Evolutionary conservation across 2,797 vertebrate genomes (phyloP), one percentile per base, ranked within the genome.

Genomic region (Myripristis jacobus): DNA sequence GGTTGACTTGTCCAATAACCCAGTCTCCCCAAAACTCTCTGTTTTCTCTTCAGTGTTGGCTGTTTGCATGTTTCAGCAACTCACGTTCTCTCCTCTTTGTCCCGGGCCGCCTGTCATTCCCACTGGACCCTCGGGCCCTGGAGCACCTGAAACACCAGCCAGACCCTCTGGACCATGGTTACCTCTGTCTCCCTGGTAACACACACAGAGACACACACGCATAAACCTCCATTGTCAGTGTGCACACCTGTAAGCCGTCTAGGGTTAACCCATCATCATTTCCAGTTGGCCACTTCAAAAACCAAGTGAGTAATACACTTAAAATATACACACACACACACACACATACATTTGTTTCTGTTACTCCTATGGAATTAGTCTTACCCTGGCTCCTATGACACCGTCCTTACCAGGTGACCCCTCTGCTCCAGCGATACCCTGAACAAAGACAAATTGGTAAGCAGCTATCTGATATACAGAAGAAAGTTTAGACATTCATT

Each of bases 341-440:
- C 15, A 56, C 51, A 66, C 13, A 69, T 46, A 59, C 21, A 58
- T 44, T n/a, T 6, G 6, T n/a, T 7, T 27, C 13, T 16, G 11
- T 18, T 54, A 7, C 29, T 4, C 21, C 4, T 0, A 11, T 29
- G 27, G 3, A 4, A 41, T 19, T 44, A 2, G 63, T 77, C 96
- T 93, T 94, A 99, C 98, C 87, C 95, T 94, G 73, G 94, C 90
- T 66, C 98, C 98, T 34, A 96, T 25, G 24, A 94, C 92, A 60
- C 98, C 98, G 31, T 99, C 98, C 70, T 93, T 93, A 48, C 98
- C 98, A 59, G 96, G 94, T 54, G 94, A 73, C 3, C 98, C 98
- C 0, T 99, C 98, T 51, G 95, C 93, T 70, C 98, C 98, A 79
- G 89, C 83, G 2, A 95, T 86, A 61, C 98, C 98, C 98, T 99